Evolutionary conservation across 2,888 invertebrate species (phyloP).

Genomic region (Spodoptera picta): DNA sequence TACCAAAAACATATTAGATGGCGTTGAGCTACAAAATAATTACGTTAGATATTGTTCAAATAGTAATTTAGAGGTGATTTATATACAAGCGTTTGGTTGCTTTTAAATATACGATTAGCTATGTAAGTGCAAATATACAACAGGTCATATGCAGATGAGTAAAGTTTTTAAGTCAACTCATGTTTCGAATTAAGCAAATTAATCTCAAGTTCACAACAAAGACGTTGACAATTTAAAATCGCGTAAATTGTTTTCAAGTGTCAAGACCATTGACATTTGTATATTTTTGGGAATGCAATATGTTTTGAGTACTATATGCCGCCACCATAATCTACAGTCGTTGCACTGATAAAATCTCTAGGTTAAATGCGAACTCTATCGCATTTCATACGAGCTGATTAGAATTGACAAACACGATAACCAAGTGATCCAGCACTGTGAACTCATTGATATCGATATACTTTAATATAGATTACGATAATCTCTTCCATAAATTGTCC

Average conservation of each 20-base stretch:
- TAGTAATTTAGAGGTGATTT: no score
- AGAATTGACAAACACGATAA: constrained; percentile 31
- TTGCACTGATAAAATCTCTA: constrained; percentile 7
- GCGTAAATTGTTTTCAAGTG: neutral
- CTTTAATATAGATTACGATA: constrained; percentile 18
- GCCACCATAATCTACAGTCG: constrained; percentile 3
- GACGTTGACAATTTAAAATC: constrained; percentile 2
- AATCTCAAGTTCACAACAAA: constrained; percentile 1
- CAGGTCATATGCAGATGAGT: no score
- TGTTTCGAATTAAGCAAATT: neutral
- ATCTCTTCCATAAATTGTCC: constrained; percentile 24
- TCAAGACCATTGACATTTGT: neutral
- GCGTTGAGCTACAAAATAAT: no score
- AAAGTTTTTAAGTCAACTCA: constrained; percentile 1
- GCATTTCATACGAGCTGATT: constrained; percentile 21
- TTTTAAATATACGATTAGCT: no score
- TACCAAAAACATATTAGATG: neutral
- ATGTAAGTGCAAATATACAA: no score
- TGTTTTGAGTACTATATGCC: no score
- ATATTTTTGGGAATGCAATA: neutral
- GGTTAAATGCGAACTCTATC: constrained; percentile 16
- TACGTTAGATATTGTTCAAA: no score
- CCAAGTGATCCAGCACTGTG: constrained; percentile 10
- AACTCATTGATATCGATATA: constrained; percentile 13
- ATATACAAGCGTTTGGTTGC: no score